These are phyloP conservation scores for Grammomys surdaster DNA, from an alignment of 2,113 vertebrate species.

Conservation along the genomic window DNA sequence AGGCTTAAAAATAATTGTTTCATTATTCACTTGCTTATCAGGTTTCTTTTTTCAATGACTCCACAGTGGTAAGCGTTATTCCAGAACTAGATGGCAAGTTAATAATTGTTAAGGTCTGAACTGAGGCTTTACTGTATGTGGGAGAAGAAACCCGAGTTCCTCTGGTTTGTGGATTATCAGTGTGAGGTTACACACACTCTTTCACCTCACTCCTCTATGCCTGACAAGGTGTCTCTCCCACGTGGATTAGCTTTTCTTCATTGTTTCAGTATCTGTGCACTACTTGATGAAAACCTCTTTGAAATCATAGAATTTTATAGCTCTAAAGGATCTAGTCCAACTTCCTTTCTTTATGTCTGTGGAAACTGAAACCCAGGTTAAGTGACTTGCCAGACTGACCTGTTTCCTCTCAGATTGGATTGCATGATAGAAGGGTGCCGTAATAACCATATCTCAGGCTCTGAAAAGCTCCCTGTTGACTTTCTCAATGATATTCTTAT, in stretches of 20 bases:
- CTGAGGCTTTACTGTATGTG: constrained; percentile 63
- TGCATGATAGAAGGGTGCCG: constrained; percentile 59
- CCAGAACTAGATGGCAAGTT: constrained; percentile 71
- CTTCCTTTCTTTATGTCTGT: constrained; percentile 74
- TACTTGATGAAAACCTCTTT: constrained; percentile 76
- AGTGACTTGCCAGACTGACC: constrained; percentile 67
- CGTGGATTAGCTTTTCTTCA: constrained; percentile 70
- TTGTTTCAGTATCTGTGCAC: constrained; percentile 75
- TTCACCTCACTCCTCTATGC: constrained; percentile 56
- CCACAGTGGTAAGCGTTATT: constrained; percentile 72
- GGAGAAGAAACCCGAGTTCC: constrained; percentile 57
- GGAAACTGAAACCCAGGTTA: constrained; percentile 75
- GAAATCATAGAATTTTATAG: constrained; percentile 78
- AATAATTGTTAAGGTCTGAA: constrained; percentile 72
- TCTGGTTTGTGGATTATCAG: constrained; percentile 79
- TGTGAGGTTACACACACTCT: constrained; percentile 64
- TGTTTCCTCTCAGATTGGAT: constrained; percentile 71
- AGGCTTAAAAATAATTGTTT: constrained; percentile 71
- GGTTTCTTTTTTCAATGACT: constrained; percentile 71
- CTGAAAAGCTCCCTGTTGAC: constrained; percentile 62
- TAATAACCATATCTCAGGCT: constrained; percentile 62
- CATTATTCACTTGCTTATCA: constrained; percentile 76
- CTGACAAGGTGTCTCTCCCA: constrained; percentile 63
- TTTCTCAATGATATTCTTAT: constrained; percentile 49
- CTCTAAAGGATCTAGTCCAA: constrained; percentile 70